Conservation (phyloP, 37 sponge, comb jelly and placozoan species). For the Amphimedon queenslandica region DNA sequence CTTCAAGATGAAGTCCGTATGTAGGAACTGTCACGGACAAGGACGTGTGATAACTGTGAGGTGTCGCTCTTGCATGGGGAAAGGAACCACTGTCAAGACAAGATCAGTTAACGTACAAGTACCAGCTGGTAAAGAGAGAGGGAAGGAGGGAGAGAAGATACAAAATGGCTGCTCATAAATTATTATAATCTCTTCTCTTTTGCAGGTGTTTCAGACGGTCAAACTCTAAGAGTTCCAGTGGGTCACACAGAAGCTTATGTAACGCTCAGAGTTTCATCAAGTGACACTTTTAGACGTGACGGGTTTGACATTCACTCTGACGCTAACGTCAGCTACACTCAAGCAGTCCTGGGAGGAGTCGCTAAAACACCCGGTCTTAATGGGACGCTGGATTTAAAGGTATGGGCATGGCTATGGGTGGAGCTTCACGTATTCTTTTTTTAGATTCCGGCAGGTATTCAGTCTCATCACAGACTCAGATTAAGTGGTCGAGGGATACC, state of each 20-base stretch:
- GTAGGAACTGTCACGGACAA: slow-evolving; percentile 69
- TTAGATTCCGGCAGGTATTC: slow-evolving; percentile 84
- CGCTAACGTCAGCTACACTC: slow-evolving; percentile 65
- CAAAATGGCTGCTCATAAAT: neutral
- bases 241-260: slow-evolving; percentile 55
- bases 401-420: no score
- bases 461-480: slow-evolving; percentile 81
- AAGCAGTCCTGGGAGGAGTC: slow-evolving; percentile 87
- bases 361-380: slow-evolving; percentile 63
- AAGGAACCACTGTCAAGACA: slow-evolving; percentile 35
- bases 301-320: slow-evolving; percentile 84
- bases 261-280: slow-evolving; percentile 45
- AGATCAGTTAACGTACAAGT: slow-evolving; percentile 62
- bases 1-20: slow-evolving; percentile 79
- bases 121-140: slow-evolving; percentile 46
- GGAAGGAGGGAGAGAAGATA: no score
- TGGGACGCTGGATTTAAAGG: slow-evolving; percentile 79
- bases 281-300: slow-evolving; percentile 66
- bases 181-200: neutral
- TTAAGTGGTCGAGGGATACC: slow-evolving; percentile 77
- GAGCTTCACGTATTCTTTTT: no score
- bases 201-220: slow-evolving; percentile 72
- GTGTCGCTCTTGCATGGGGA: slow-evolving; percentile 56
- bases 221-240: slow-evolving; percentile 67
- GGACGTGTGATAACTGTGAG: slow-evolving; percentile 59